Conservation (phyloP, 1,140 invertebrate species). For the Neocloeon triangulifer region DNA sequence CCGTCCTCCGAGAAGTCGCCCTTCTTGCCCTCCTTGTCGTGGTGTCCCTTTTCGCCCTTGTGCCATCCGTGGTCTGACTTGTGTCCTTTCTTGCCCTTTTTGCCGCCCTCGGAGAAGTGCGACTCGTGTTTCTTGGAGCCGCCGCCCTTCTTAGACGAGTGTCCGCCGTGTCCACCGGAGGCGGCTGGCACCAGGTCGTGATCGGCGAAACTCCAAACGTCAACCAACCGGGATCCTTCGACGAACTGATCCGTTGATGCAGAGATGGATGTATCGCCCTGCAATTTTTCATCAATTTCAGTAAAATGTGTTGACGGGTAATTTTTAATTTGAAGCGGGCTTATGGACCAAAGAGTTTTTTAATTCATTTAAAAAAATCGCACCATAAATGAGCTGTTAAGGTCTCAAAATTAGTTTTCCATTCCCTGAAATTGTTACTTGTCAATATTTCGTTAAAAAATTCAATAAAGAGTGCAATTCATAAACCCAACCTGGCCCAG, state of each 20-base stretch:
- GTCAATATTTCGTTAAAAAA: too few species aligned
- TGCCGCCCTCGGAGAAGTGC: conserved; percentile 27
- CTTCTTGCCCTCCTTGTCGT: conserved; percentile 13
- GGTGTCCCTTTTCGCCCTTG: conserved; percentile 13
- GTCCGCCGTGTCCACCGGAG: conserved; percentile 14
- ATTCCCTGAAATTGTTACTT: too few species aligned
- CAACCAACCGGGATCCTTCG: not conserved
- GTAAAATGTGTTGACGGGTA: too few species aligned
- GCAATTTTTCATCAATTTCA: too few species aligned
- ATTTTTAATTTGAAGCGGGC: too few species aligned
- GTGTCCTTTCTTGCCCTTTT: conserved; percentile 29
- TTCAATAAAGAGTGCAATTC: too few species aligned
- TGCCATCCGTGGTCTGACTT: conserved; percentile 20
- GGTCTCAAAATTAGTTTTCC: too few species aligned
- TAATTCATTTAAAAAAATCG: too few species aligned
- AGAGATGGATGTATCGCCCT: conserved; percentile 3
- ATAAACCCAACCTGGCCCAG: conserved; percentile 5
- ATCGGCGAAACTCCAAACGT: too few species aligned
- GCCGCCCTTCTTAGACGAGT: conserved; percentile 24
- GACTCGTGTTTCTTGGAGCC: conserved; percentile 30
- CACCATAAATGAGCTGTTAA: too few species aligned
- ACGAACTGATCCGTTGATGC: conserved; percentile 5
- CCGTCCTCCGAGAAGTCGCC: conserved; percentile 30
- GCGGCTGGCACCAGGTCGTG: conserved; percentile 22
- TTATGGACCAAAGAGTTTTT: too few species aligned